Evolutionary conservation across 2,888 invertebrate species (phyloP), one percentile per base, ranked within the genome.

Genomic region (Neoitamus cyanurus): DNA sequence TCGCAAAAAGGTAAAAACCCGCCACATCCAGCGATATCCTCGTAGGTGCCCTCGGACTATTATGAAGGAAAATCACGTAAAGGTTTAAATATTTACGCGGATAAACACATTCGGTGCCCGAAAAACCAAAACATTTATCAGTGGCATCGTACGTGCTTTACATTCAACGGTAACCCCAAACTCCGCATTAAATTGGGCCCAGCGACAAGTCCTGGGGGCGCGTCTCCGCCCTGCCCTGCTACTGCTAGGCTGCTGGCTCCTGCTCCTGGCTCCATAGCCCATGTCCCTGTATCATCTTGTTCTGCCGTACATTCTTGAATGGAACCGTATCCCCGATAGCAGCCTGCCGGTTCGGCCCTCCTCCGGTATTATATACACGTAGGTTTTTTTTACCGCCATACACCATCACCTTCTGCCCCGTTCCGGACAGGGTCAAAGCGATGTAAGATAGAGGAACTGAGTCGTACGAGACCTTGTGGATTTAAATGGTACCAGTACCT

Each of bases 41-140:
- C 77, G 25, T 25, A 13, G 77, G 13, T 46, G 28, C 46, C 46
- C 46, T 13, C 28, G 78, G 78, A 37, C 84, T 69, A 84, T 84
- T 84, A 78, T 78, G 84, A 70, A 78, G 46, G 70, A 70, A 78
- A 84, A 80, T 84, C 84, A 84, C 84, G 84, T 84, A 84, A 80
- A 72, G 46, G 80, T 80, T 84, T 84, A 84, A 84, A 84, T 84
- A 84, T 84, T 84, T 84, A 84, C 84, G 72, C 84, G 84, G 84
- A 84, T 84, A 84, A 84, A 84, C 84, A 84, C 84, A 84, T 84
- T 84, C 80, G 48, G 48, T 80, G 30, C 36, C 48, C 46, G 28
- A 36, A 84, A 84, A 84, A 84, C 84, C 80, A 84, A 70, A 84
- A 82, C 80, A 84, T 84, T 80, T 84, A 84, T 84, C 80, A 84